phyloP scores from a whole-genome alignment of 2,888 invertebrate genomes.

The Dryobota labecula region DNA sequence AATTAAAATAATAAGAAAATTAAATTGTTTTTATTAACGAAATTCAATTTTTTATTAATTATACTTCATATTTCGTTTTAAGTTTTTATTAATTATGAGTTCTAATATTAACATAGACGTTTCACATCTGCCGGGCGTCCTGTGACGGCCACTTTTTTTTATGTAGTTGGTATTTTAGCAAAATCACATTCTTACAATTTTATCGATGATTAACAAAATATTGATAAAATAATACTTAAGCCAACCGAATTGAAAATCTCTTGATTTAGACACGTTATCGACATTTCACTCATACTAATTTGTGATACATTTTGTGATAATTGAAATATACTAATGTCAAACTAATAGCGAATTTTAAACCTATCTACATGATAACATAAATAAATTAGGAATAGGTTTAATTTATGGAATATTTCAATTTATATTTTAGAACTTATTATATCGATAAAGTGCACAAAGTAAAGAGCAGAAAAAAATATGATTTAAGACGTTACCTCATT shows the following conservation, averaged over 20 bases:
- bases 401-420: slow-evolving; percentile 36
- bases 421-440: slow-evolving; percentile 13
- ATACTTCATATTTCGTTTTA: too few species aligned
- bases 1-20: too few species aligned
- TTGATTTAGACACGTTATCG: slow-evolving; percentile 24
- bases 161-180: slow-evolving; percentile 17
- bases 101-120: too few species aligned
- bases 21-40: too few species aligned
- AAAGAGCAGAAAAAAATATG: too few species aligned
- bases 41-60: too few species aligned
- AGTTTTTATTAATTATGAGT: too few species aligned
- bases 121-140: too few species aligned
- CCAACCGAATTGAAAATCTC: slow-evolving; percentile 16
- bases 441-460: slow-evolving; percentile 1
- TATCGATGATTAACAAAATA: slow-evolving; percentile 29
- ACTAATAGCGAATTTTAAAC: slow-evolving; percentile 28
- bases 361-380: slow-evolving; percentile 26
- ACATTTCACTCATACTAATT: slow-evolving; percentile 24
- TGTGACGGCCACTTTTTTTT: too few species aligned
- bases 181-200: slow-evolving; percentile 22
- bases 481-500: slow-evolving; percentile 8
- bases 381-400: slow-evolving; percentile 34
- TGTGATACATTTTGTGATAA: slow-evolving; percentile 54
- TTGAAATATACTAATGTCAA: slow-evolving; percentile 34
- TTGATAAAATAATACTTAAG: slow-evolving; percentile 22